Conservation (phyloP, 1,140 invertebrate genomes). For the Neelides sp. region DNA sequence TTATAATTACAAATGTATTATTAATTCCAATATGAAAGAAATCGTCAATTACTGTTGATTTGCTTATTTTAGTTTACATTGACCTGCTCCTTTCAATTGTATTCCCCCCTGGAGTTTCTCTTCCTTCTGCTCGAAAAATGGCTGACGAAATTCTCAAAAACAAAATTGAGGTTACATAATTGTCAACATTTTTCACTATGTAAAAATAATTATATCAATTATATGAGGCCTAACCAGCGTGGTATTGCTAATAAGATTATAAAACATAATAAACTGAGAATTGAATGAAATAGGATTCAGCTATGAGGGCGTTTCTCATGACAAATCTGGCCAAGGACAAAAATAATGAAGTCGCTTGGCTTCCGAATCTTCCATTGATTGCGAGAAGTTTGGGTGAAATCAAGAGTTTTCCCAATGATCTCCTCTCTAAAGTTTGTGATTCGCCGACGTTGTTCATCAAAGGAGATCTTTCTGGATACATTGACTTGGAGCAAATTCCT, state of each 20-base stretch:
- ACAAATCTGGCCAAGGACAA: conserved; percentile 60
- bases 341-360: conserved; percentile 52
- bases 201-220: background rate
- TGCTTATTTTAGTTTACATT: background rate
- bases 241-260: background rate
- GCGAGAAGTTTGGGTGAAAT: conserved; percentile 52
- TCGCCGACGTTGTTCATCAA: conserved; percentile 68
- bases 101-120: conserved; percentile 24
- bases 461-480: conserved; percentile 62
- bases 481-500: conserved; percentile 51
- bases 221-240: background rate
- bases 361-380: conserved; percentile 57
- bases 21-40: background rate
- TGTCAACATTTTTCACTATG: background rate
- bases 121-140: conserved; percentile 51
- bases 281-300: conserved; percentile 36
- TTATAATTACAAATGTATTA: background rate
- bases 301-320: conserved; percentile 53
- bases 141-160: conserved; percentile 43
- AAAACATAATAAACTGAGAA: background rate
- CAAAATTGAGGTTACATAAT: conserved; percentile 35
- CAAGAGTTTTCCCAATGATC: conserved; percentile 43
- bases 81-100: background rate
- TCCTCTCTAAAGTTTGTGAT: conserved; percentile 41
- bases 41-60: background rate